Evolutionary conservation across 2,888 invertebrate species (phyloP).

Genomic region (Xestia sexstrigata): DNA sequence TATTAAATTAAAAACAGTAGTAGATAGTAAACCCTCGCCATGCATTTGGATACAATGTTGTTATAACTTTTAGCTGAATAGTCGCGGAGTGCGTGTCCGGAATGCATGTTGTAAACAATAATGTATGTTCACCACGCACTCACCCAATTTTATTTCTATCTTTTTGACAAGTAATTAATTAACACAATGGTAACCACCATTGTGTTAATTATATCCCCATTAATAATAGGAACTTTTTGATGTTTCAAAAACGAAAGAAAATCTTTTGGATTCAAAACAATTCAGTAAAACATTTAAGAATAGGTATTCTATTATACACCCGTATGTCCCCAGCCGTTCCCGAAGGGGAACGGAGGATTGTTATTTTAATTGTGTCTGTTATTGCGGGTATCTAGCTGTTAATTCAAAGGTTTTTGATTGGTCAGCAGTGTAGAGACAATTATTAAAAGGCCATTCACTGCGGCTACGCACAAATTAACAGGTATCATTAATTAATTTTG

Average conservation of each 20-base stretch:
- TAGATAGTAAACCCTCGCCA: neutral
- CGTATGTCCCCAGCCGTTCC: no score
- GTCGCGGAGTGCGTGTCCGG: constrained; percentile 49
- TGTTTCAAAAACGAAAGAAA: neutral
- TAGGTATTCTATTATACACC: neutral
- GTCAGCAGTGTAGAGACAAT: neutral
- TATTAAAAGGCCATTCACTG: neutral
- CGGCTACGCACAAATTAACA: neutral
- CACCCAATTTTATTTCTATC: constrained; percentile 39
- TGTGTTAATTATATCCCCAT: constrained; percentile 9
- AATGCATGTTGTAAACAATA: constrained; percentile 39
- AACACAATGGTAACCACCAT: no score
- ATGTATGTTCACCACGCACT: constrained; percentile 47
- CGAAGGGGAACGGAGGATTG: no score
- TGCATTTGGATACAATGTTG: constrained; percentile 31
- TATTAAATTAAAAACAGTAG: constrained; percentile 35
- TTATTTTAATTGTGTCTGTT: no score
- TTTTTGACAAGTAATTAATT: constrained; percentile 27
- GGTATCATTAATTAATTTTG: neutral
- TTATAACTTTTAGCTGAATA: constrained; percentile 24
- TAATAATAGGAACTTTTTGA: neutral
- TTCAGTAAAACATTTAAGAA: neutral
- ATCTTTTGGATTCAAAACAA: neutral
- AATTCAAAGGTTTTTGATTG: neutral
- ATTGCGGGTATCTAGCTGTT: no score